phyloP scores from a whole-genome alignment of 2,113 vertebrate genomes.

The Lamprotornis superbus region DNA sequence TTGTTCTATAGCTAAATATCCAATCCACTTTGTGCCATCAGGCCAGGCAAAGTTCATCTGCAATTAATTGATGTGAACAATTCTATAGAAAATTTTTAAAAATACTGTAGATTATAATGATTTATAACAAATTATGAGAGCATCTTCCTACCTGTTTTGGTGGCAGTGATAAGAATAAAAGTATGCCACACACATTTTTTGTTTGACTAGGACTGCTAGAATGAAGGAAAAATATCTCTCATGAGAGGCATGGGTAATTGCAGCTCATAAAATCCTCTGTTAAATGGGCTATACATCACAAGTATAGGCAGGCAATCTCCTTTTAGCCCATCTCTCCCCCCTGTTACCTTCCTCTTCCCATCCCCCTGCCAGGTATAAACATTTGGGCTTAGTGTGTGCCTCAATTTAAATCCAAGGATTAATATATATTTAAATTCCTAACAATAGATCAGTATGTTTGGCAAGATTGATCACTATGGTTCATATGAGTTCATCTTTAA shows the following conservation, averaged over 20 bases:
- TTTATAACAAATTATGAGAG: not conserved
- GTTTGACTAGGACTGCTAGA: not conserved
- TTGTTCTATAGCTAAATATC: not conserved
- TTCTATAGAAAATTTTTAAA: not conserved
- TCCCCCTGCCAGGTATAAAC: not conserved
- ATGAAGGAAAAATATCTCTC: not conserved
- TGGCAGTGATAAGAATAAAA: not conserved
- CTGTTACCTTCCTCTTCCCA: not conserved
- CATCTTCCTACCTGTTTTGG: not conserved
- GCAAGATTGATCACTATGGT: not conserved
- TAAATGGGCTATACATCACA: not conserved
- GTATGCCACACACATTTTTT: not conserved
- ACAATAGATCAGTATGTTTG: not conserved
- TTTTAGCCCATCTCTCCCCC: not conserved
- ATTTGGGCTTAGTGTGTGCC: not conserved
- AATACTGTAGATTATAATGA: not conserved
- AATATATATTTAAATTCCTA: not conserved
- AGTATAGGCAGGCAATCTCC: not conserved
- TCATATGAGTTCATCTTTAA: not conserved
- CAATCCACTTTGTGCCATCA: not conserved
- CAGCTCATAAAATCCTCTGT: not conserved
- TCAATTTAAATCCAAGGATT: not conserved
- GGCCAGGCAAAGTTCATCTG: not conserved
- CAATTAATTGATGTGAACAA: not conserved
- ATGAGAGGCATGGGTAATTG: not conserved